A percentile compares a stretch with the other conserved stretches of the same genome.
Conservation (phyloP, 1,140 invertebrate species). For the Drosophila burlai region DNA sequence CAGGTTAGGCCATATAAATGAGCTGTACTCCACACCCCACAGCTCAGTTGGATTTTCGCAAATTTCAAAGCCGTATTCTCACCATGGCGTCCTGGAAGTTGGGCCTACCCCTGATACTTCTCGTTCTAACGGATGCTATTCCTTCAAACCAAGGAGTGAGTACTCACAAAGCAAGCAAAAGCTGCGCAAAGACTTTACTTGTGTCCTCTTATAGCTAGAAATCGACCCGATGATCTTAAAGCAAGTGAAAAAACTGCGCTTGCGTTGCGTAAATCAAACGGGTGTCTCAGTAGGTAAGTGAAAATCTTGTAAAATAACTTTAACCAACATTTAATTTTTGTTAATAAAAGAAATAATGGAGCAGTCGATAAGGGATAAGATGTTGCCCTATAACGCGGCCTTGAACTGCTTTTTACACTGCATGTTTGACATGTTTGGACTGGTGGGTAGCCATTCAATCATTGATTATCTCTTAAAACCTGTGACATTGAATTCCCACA, state of each 20-base stretch:
- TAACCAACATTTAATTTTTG: neutral
- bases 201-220: constrained; percentile 32
- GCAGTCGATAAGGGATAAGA: constrained; percentile 7
- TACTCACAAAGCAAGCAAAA: neutral
- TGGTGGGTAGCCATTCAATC: constrained; percentile 41
- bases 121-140: constrained; percentile 32
- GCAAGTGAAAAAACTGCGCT: constrained; percentile 64
- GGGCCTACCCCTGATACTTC: constrained; percentile 14
- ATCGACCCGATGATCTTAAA: constrained; percentile 52
- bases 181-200: neutral
- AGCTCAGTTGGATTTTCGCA: constrained; percentile 34
- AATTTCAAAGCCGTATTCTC: constrained; percentile 3
- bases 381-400: constrained; percentile 47
- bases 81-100: constrained; percentile 45
- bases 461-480: neutral
- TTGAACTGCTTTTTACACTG: constrained; percentile 76
- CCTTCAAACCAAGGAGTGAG: constrained; percentile 41
- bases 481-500: constrained; percentile 3
- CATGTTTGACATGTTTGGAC: constrained; percentile 74
- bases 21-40: neutral
- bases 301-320: neutral
- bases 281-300: constrained; percentile 56
- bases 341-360: constrained; percentile 23
- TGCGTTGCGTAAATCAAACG: constrained; percentile 59
- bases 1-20: constrained; percentile 52